phyloP scores from a whole-genome alignment of 2,113 vertebrate species.

The Ameiurus melas region DNA sequence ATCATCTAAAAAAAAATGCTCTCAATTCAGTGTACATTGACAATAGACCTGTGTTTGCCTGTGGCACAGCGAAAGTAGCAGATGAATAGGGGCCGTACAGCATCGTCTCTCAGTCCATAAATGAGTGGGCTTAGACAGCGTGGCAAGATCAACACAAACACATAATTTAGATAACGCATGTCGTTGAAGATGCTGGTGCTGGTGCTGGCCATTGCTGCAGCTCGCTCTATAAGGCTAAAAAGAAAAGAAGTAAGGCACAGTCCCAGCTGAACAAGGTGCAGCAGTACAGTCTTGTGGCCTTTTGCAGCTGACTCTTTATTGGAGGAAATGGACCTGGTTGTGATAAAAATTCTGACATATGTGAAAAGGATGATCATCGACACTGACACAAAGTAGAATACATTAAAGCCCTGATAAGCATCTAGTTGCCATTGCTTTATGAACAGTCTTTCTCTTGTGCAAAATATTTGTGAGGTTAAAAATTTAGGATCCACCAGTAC shows the following conservation, averaged over 20 bases:
- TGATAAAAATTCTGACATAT: constrained; percentile 40
- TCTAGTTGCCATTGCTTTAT: constrained; percentile 37
- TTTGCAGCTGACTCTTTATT: constrained; percentile 48
- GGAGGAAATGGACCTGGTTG: constrained; percentile 39
- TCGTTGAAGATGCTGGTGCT: neutral
- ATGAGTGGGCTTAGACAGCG: constrained; percentile 52
- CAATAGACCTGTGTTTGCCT: neutral
- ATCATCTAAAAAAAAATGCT: neutral
- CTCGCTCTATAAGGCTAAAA: constrained; percentile 27
- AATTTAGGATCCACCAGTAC: constrained; percentile 1
- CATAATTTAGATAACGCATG: constrained; percentile 35
- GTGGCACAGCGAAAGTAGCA: constrained; percentile 5
- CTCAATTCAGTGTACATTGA: neutral
- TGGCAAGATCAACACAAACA: constrained; percentile 47
- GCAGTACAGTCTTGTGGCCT: constrained; percentile 19
- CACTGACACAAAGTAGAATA: constrained; percentile 31
- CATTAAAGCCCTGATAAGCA: constrained; percentile 18
- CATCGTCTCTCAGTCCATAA: constrained; percentile 54
- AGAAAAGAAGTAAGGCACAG: constrained; percentile 36
- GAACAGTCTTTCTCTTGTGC: constrained; percentile 24
- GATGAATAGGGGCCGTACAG: constrained; percentile 32
- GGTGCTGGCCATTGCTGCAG: neutral
- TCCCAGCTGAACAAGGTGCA: constrained; percentile 43
- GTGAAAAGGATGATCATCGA: constrained; percentile 38
- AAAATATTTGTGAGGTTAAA: neutral